Percentiles rank a stretch among this genome's conserved stretches.
Conservation (phyloP, 2,113 vertebrate species). For the Gyps fulvus region DNA sequence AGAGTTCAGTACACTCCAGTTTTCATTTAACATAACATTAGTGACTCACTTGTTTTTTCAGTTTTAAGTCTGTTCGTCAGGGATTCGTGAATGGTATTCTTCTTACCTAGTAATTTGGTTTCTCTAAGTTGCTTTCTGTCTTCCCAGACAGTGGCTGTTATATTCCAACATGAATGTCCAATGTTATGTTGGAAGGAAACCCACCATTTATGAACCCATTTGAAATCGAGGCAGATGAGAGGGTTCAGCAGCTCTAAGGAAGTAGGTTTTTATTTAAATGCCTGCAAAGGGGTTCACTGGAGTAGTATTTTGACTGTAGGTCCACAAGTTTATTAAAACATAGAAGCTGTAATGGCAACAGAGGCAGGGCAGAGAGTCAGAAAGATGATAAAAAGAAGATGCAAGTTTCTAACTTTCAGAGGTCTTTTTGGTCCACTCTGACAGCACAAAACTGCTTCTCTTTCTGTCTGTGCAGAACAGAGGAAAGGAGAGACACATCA, state of each 20-base stretch:
- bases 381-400: not conserved
- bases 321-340: not conserved
- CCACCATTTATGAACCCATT: not conserved
- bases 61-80: not conserved
- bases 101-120: not conserved
- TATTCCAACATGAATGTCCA: not conserved
- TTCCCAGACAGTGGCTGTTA: not conserved
- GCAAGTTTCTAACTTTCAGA: not conserved
- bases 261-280: not conserved
- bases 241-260: not conserved
- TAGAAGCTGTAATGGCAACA: not conserved
- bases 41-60: conserved; percentile 28
- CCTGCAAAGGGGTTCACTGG: not conserved
- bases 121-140: not conserved
- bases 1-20: not conserved
- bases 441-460: not conserved
- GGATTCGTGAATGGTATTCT: not conserved
- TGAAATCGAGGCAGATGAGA: not conserved
- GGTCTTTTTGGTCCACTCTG: not conserved
- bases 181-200: not conserved
- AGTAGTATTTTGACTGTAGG: not conserved
- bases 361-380: not conserved
- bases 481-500: not conserved
- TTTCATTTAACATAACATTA: conserved; percentile 16
- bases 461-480: not conserved